Evolutionary conservation across 2,797 vertebrate genomes (phyloP).

Genomic region (Hypotaenidia okinawae): DNA sequence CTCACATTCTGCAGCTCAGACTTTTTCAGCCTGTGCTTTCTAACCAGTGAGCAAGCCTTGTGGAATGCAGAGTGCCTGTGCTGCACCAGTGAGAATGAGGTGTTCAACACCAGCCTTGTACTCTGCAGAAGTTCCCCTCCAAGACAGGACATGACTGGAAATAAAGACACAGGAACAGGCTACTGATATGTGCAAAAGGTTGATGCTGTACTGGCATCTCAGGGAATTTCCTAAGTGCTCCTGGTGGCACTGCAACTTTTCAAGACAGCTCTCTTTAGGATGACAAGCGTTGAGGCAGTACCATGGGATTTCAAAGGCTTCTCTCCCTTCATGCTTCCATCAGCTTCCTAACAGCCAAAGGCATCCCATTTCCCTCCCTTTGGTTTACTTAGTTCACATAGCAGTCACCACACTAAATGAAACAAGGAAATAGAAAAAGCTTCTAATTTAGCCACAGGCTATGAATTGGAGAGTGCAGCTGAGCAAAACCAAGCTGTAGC

Average conservation of each 20-base stretch:
- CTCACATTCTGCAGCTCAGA: neutral
- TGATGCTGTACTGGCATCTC: neutral
- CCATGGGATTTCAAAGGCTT: neutral
- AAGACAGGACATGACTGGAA: slow-evolving; percentile 1
- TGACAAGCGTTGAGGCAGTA: neutral
- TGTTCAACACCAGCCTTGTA: neutral
- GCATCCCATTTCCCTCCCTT: slow-evolving; percentile 6
- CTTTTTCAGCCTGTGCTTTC: neutral
- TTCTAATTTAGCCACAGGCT: neutral
- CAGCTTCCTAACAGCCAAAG: neutral
- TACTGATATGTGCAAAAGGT: neutral
- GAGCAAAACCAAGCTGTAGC: neutral
- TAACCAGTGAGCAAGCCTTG: neutral
- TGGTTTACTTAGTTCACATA: neutral
- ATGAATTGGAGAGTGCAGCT: neutral
- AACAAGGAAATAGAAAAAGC: neutral
- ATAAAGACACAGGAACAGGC: neutral
- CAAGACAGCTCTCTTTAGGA: neutral
- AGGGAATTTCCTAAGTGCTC: neutral
- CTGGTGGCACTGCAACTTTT: neutral
- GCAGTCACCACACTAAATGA: neutral
- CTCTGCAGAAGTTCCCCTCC: neutral
- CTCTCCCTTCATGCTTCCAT: neutral
- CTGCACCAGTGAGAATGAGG: neutral
- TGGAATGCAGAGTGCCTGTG: neutral